These are phyloP conservation scores for Tolmerus cingulatus DNA, from an alignment of 2,888 invertebrate species.

Conservation along the genomic window DNA sequence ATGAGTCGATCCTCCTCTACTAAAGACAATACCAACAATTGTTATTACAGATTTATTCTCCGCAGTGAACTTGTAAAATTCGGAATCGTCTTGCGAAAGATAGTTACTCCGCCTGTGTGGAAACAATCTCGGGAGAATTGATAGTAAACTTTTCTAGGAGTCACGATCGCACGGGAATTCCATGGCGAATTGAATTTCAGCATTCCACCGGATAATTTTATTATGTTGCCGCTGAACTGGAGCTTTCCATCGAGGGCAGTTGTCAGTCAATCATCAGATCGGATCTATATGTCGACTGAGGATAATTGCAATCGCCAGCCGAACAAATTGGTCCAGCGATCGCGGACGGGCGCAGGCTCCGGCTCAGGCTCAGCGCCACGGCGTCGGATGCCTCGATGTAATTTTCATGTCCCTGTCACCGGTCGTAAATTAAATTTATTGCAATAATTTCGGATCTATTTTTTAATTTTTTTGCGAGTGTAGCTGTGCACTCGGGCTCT, in stretches of 20 bases:
- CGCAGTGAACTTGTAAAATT: not conserved
- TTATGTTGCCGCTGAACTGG: not conserved
- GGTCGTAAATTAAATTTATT: constrained; percentile 33
- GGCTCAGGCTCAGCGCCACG: not conserved
- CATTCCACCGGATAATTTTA: constrained; percentile 10
- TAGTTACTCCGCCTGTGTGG: not conserved
- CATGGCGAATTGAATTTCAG: not conserved
- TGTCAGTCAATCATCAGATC: constrained; percentile 25
- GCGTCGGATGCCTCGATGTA: not conserved
- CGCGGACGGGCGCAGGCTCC: not conserved
- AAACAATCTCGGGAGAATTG: not conserved
- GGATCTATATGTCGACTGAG: constrained; percentile 11
- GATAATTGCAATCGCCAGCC: constrained; percentile 45
- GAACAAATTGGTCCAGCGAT: constrained; percentile 46
- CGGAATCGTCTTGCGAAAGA: not conserved
- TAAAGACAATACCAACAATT: not conserved
- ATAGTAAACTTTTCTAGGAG: not conserved
- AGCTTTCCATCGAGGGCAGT: constrained; percentile 2
- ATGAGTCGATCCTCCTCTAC: not conserved
- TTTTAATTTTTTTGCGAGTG: not conserved
- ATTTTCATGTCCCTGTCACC: constrained; percentile 45
- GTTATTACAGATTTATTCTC: not conserved
- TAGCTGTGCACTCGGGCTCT: not conserved
- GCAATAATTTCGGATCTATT: constrained; percentile 34
- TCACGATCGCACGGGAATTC: not conserved